Evolutionary conservation across 2,888 invertebrate species (phyloP).

Genomic region (Sinohyriopsis cumingii): DNA sequence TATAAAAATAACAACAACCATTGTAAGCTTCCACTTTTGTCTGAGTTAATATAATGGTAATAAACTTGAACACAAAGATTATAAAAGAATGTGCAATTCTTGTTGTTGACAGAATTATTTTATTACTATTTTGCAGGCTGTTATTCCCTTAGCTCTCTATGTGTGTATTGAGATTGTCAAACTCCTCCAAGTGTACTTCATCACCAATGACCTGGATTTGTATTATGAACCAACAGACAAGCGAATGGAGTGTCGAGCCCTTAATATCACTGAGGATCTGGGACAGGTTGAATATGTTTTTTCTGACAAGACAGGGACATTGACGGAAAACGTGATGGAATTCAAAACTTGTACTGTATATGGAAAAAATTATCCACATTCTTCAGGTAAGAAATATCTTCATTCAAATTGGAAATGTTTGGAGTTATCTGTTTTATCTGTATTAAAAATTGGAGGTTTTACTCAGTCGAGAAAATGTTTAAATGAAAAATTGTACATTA

Average conservation of each 20-base stretch:
- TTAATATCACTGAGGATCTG: slow-evolving; percentile 97
- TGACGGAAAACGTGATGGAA: slow-evolving; percentile 98
- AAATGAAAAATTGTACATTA: too few relatives aligned
- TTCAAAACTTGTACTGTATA: slow-evolving; percentile 92
- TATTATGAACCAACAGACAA: slow-evolving; percentile 89
- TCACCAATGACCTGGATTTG: slow-evolving; percentile 90
- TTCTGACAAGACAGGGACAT: slow-evolving; percentile 97
- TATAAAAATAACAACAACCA: too few relatives aligned
- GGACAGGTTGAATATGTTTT: slow-evolving; percentile 95
- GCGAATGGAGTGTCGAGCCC: slow-evolving; percentile 89
- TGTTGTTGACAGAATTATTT: not conserved
- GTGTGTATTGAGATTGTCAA: slow-evolving; percentile 98
- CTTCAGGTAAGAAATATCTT: slow-evolving; percentile 39
- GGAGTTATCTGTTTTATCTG: too few relatives aligned
- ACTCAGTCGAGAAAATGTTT: too few relatives aligned
- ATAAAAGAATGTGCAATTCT: too few relatives aligned
- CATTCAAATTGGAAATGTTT: not conserved
- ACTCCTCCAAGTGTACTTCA: slow-evolving; percentile 94
- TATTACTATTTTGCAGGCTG: slow-evolving; percentile 77
- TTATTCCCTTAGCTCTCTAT: slow-evolving; percentile 97
- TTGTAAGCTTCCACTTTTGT: too few relatives aligned
- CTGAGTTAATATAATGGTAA: too few relatives aligned
- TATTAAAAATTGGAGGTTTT: too few relatives aligned
- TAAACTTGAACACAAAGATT: too few relatives aligned
- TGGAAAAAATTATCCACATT: slow-evolving; percentile 84